A percentile compares a stretch with the other conserved stretches of the same genome.
These are phyloP conservation scores for Drosophila subquinaria DNA, from an alignment of 2,888 invertebrate species.

Conservation along the genomic window DNA sequence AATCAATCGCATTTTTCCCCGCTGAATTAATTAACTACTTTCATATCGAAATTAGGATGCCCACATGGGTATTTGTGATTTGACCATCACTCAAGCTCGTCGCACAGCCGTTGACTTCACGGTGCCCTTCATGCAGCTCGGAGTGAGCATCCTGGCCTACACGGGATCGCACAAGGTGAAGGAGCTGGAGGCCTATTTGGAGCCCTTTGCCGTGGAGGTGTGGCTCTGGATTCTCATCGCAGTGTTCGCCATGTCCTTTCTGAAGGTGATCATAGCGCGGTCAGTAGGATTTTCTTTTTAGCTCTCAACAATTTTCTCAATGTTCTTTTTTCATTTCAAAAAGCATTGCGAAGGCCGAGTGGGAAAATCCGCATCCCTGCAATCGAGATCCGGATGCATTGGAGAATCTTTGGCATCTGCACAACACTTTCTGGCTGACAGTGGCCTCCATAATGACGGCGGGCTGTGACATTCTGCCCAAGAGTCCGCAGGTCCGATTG, in stretches of 20 bases:
- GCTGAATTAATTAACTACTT: too few relatives aligned
- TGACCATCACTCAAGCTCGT: conserved; percentile 97
- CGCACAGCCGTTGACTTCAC: conserved; percentile 96
- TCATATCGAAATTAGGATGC: conserved; percentile 90
- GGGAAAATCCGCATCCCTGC: conserved; percentile 97
- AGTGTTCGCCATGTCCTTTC: conserved; percentile 92
- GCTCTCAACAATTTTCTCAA: too few relatives aligned
- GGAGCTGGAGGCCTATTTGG: conserved; percentile 94
- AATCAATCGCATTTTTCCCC: too few relatives aligned
- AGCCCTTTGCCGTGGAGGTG: conserved; percentile 94
- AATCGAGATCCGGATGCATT: conserved; percentile 93
- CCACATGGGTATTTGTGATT: conserved; percentile 97
- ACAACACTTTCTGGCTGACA: conserved; percentile 98
- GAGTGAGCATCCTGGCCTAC: conserved; percentile 95
- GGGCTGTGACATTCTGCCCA: conserved; percentile 96
- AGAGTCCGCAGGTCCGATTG: conserved; percentile 92
- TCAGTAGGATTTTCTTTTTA: conserved; percentile 77
- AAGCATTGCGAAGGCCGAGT: conserved; percentile 94
- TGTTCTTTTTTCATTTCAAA: too few relatives aligned
- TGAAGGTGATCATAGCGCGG: conserved; percentile 93
- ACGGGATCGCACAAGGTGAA: conserved; percentile 90
- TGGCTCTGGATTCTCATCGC: conserved; percentile 96
- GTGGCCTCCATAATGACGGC: conserved; percentile 97
- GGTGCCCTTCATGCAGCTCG: conserved; percentile 98
- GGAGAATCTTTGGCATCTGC: conserved; percentile 95